A percentile compares a stretch with the other conserved stretches of the same genome.
Evolutionary conservation across 2,113 vertebrate genomes (phyloP).

Genomic region (Megaleporinus macrocephalus): DNA sequence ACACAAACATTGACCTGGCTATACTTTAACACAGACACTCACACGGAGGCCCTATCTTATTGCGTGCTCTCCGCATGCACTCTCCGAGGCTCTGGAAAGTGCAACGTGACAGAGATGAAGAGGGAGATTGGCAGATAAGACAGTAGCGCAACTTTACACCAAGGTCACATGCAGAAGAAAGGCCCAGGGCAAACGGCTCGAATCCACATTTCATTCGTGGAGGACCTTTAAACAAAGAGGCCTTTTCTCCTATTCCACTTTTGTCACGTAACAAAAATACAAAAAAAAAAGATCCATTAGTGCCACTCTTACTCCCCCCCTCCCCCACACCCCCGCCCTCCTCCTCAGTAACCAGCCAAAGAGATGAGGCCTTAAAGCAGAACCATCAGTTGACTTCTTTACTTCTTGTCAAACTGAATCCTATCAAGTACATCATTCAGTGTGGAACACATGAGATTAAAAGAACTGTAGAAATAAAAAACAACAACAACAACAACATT

Average conservation of each 20-base stretch:
- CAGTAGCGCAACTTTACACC: not conserved
- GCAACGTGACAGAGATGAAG: not conserved
- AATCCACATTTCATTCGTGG: not conserved
- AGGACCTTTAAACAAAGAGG: not conserved
- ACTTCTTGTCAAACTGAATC: not conserved
- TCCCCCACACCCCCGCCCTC: too few relatives aligned
- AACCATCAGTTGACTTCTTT: slow-evolving; percentile 4
- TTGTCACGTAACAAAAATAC: not conserved
- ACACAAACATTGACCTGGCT: not conserved
- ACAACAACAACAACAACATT: not conserved
- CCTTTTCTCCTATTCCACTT: not conserved
- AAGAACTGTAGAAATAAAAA: not conserved
- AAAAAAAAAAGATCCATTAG: not conserved
- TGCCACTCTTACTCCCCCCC: not conserved
- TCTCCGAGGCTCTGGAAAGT: not conserved
- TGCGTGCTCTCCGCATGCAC: not conserved
- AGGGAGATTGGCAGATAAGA: not conserved
- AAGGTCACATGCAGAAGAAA: not conserved
- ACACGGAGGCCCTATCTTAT: not conserved
- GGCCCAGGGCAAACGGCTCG: not conserved
- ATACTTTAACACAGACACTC: not conserved
- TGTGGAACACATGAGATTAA: not conserved
- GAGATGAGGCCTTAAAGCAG: not conserved
- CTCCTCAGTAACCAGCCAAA: too few relatives aligned
- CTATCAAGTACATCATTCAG: not conserved